These are phyloP conservation scores for Meles meles DNA, from an alignment of 2,113 vertebrate genomes.

Conservation along the genomic window DNA sequence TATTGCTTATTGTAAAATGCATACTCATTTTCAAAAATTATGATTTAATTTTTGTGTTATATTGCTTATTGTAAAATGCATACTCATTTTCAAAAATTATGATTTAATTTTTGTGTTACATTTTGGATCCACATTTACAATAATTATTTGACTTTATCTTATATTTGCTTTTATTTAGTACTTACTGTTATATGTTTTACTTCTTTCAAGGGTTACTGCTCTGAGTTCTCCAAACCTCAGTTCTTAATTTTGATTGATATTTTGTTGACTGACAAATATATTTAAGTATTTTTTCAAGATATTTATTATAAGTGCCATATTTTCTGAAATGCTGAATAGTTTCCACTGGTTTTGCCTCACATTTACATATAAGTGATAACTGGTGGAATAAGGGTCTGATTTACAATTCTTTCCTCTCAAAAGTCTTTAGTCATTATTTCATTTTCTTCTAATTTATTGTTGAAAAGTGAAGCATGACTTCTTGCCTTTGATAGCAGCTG, in stretches of 20 bases:
- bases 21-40: neutral
- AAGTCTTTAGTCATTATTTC: slow-evolving; percentile 9
- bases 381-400: neutral
- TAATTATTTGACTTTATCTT: neutral
- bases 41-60: neutral
- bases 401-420: neutral
- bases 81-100: neutral
- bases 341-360: neutral
- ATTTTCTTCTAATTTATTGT: slow-evolving; percentile 26
- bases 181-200: neutral
- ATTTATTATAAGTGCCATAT: neutral
- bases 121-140: neutral
- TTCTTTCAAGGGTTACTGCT: neutral
- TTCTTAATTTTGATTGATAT: slow-evolving; percentile 6
- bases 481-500: neutral
- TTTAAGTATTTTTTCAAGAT: neutral
- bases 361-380: neutral
- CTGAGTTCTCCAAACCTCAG: neutral
- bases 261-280: slow-evolving; percentile 17
- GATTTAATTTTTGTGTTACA: neutral
- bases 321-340: neutral
- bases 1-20: neutral
- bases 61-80: neutral
- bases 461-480: slow-evolving; percentile 5
- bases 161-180: neutral